Evolutionary conservation across 2,888 invertebrate genomes (phyloP).

Genomic region (Neoaliturus tenellus): DNA sequence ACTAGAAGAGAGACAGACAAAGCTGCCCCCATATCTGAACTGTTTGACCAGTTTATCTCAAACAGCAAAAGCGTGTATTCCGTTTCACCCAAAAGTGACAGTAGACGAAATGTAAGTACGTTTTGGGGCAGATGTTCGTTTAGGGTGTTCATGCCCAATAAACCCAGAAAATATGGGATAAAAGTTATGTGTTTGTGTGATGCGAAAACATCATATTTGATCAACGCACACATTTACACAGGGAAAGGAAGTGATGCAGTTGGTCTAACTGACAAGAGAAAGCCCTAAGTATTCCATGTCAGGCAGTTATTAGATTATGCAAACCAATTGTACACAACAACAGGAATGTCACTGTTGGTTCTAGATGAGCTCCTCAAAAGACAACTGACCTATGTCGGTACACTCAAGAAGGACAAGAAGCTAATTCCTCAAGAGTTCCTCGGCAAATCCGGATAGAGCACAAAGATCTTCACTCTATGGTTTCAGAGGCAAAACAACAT

Average conservation of each 20-base stretch:
- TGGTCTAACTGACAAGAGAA: conserved; percentile 64
- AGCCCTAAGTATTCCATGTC: conserved; percentile 66
- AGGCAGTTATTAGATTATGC: conserved; percentile 65
- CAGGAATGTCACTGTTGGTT: conserved; percentile 67
- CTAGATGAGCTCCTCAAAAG: conserved; percentile 58
- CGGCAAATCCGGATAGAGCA: conserved; percentile 8
- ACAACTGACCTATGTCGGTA: conserved; percentile 40
- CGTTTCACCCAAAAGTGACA: conserved; percentile 14
- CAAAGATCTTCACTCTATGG: conserved; percentile 22
- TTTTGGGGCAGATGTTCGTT: conserved; percentile 59
- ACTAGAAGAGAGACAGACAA: conserved; percentile 46
- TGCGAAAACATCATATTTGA: conserved; percentile 64
- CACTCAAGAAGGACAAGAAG: conserved; percentile 52
- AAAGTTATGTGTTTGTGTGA: conserved; percentile 64
- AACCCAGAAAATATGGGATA: conserved; percentile 66
- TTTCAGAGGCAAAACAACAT: conserved; percentile 55
- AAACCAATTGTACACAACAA: conserved; percentile 66
- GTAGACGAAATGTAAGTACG: conserved; percentile 42
- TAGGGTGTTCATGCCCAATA: conserved; percentile 64
- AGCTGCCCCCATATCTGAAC: conserved; percentile 56
- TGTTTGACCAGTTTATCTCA: conserved; percentile 53
- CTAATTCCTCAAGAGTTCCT: conserved; percentile 55
- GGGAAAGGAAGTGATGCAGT: conserved; percentile 67
- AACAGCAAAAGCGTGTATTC: conserved; percentile 49
- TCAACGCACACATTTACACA: conserved; percentile 64